phyloP scores from a whole-genome alignment of 2,797 vertebrate genomes.

The Nannoperca australis region DNA sequence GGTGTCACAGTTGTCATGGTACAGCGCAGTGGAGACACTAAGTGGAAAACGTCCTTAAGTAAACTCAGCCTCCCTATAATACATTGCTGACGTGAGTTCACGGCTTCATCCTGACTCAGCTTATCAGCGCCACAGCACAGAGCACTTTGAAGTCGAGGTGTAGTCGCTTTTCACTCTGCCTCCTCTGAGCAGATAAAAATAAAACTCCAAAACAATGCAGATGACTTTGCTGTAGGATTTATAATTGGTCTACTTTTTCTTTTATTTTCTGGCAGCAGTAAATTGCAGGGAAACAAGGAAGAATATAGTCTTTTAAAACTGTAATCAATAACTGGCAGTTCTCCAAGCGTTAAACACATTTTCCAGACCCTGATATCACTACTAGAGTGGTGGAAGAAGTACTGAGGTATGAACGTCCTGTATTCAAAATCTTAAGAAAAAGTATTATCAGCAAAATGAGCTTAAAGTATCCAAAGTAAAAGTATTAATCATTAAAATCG shows the following conservation, averaged over 20 bases:
- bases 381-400: not conserved
- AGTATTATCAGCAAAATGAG: not conserved
- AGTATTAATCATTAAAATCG: not conserved
- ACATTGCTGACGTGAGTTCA: constrained; percentile 57
- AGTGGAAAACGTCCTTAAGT: constrained; percentile 31
- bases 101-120: constrained; percentile 65
- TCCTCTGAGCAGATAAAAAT: constrained; percentile 48
- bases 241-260: constrained; percentile 4
- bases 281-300: constrained; percentile 10
- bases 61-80: constrained; percentile 38
- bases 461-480: not conserved
- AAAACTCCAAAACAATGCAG: constrained; percentile 38
- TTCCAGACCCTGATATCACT: not conserved
- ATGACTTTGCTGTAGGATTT: constrained; percentile 30
- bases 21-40: constrained; percentile 30
- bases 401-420: not conserved
- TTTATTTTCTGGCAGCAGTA: not conserved
- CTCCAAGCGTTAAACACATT: not conserved
- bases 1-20: constrained; percentile 32
- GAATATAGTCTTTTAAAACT: not conserved
- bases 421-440: not conserved
- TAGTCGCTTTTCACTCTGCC: constrained; percentile 18
- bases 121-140: constrained; percentile 24
- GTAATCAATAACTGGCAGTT: not conserved
- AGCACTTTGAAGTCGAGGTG: constrained; percentile 48